A percentile compares a stretch with the other conserved stretches of the same genome.
phyloP scores from a whole-genome alignment of 53 echinoderm and acorn worm genomes.

The Holothuria leucospilota region DNA sequence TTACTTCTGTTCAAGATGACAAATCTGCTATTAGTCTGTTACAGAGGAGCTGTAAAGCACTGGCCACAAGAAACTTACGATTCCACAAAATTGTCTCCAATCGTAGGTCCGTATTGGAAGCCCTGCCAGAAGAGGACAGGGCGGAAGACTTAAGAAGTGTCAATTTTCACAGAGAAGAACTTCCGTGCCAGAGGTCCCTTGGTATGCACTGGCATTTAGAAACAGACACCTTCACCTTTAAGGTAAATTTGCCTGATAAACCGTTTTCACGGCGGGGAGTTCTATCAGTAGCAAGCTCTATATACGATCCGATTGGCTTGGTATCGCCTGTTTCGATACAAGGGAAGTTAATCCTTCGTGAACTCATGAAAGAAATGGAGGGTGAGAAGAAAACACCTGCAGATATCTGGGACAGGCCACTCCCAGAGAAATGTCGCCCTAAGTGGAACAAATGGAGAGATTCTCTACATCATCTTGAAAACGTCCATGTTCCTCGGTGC shows the following conservation, averaged over 20 bases:
- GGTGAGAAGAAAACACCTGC: too few relatives aligned
- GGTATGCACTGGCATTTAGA: constrained; percentile 54
- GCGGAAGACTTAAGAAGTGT: constrained; percentile 55
- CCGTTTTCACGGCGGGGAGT: constrained; percentile 66
- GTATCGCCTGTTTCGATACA: too few relatives aligned
- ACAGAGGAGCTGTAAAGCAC: constrained; percentile 46
- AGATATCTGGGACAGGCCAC: too few relatives aligned
- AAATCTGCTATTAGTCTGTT: constrained; percentile 49
- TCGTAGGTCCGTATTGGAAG: constrained; percentile 53
- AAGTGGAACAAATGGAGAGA: too few relatives aligned
- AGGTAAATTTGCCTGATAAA: constrained; percentile 7
- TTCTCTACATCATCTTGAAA: too few relatives aligned
- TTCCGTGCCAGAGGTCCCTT: constrained; percentile 56
- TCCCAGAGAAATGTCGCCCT: too few relatives aligned
- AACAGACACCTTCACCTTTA: constrained; percentile 56
- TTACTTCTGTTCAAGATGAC: constrained; percentile 33
- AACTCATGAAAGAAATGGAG: too few relatives aligned
- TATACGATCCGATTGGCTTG: too few relatives aligned
- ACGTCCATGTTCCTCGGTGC: too few relatives aligned
- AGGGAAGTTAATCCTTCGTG: too few relatives aligned
- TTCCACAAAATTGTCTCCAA: constrained; percentile 63
- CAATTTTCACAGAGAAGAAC: constrained; percentile 42
- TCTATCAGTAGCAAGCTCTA: too few relatives aligned
- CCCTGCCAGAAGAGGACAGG: constrained; percentile 57
- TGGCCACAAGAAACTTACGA: constrained; percentile 41